Base-by-base conservation (phyloP, 2,888 invertebrate species). In the Epinotia brunnichana region DNA sequence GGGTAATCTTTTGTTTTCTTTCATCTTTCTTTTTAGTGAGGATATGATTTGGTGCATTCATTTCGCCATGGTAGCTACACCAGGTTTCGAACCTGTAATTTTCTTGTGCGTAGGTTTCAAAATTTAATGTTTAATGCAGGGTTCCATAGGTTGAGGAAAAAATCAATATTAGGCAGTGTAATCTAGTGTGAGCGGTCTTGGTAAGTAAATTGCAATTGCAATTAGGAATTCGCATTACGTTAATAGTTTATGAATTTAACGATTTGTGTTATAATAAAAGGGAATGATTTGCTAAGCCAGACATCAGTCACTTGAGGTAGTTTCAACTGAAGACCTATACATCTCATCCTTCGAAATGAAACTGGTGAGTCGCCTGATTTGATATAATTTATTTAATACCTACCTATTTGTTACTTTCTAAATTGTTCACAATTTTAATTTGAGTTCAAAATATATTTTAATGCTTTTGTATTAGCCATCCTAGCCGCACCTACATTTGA, bases 281-380 rank as follows among this genome's bases (percentile, higher is more conserved):
- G 51, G 41, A 57, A 68, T 41, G 53, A n/a, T 57, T 19, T 21
- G 39, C 21, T 51, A 53, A 53, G 17, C 41, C 19, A 19, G 51
- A 24, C 29, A 53, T 73, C 73, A 73, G 57, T 73, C 57, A 63
- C 53, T 44, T n/a, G 17, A 69, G 69, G 4, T 41, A 48, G 19
- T 63, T 68, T 21, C 35, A 62, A 17, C 17, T 13, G 60, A 51
- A 63, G 3, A 68, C 48, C 2, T n/a, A 2, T 9, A 29, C n/a
- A 21, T 35, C 24, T 5, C 2, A 61, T 3, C 41, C 53, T 24
- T 53, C 62, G 81, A 79, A 72, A 85, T 85, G 86, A 85, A 85
- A 81, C 75, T 81, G 79, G 84, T n/a, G n/a, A n/a, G n/a, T n/a
- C n/a, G 2, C 44, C 48, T 54, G 1, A 44, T 44, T 44, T 15